These are phyloP conservation scores for Oikopleura dioica DNA, from an alignment of 23 tunicate species.

Conservation along the genomic window DNA sequence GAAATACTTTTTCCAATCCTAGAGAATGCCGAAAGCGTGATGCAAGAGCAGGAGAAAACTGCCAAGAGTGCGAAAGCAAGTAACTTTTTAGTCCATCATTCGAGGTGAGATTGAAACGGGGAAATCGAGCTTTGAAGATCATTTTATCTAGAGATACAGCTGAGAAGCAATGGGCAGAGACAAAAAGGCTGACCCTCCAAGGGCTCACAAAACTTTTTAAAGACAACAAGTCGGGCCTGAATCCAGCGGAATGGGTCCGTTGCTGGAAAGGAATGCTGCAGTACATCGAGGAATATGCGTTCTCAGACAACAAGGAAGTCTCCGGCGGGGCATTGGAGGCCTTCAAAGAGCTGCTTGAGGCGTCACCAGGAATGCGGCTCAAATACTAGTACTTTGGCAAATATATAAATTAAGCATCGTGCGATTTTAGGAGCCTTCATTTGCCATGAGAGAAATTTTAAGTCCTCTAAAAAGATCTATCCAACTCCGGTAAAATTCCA, in stretches of 20 bases:
- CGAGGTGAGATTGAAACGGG: too few species aligned
- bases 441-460: too few species aligned
- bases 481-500: background rate
- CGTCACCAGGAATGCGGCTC: background rate
- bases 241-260: background rate
- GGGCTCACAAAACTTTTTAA: background rate
- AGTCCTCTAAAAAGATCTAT: too few species aligned
- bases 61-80: constrained; percentile 12
- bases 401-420: too few species aligned
- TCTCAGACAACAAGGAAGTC: background rate
- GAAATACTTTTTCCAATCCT: constrained; percentile 42
- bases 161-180: constrained; percentile 58
- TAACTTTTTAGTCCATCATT: constrained; percentile 72
- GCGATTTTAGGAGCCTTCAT: too few species aligned
- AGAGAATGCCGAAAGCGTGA: constrained; percentile 61
- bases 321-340: background rate
- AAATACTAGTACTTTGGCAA: too few species aligned
- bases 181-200: background rate
- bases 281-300: background rate
- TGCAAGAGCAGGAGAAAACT: constrained; percentile 24
- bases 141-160: too few species aligned
- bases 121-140: too few species aligned
- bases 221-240: background rate
- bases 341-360: background rate
- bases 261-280: background rate